Evolutionary conservation across 2,797 vertebrate genomes (phyloP).

Genomic region (Atherinosoma microstoma): DNA sequence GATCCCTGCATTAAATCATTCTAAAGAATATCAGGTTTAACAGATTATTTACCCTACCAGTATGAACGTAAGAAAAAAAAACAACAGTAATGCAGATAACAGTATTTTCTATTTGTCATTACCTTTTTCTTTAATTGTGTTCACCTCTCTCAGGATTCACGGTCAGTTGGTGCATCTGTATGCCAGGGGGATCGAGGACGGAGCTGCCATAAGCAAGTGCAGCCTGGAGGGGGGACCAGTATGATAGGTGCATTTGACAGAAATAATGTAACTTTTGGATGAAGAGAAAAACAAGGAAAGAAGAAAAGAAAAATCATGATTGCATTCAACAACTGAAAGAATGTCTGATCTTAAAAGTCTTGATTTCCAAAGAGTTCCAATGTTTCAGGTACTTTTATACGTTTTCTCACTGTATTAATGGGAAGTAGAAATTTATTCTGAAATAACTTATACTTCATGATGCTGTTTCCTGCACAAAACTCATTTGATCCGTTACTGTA

Average conservation of each 20-base stretch:
- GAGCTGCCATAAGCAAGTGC: conserved; percentile 27
- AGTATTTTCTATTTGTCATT: background rate
- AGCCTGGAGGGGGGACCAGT: conserved; percentile 34
- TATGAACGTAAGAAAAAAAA: background rate
- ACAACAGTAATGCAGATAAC: background rate
- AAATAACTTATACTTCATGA: background rate
- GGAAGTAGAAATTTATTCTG: conserved; percentile 55
- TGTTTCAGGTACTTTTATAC: conserved; percentile 50
- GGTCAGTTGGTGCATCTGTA: conserved; percentile 84
- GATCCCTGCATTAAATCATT: background rate
- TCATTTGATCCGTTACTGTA: background rate
- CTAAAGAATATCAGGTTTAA: background rate
- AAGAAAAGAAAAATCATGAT: background rate
- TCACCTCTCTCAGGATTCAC: conserved; percentile 72
- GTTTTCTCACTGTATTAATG: conserved; percentile 14
- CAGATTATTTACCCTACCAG: background rate
- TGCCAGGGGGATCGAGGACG: conserved; percentile 83
- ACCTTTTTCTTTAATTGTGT: conserved; percentile 9
- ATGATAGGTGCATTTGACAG: conserved; percentile 47
- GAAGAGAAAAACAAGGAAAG: background rate
- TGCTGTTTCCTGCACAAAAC: conserved; percentile 13
- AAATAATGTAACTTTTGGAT: background rate
- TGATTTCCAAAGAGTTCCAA: conserved; percentile 34
- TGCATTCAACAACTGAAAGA: background rate
- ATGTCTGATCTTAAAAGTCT: background rate